Base-by-base conservation (phyloP, 2,888 invertebrate species). In the Oscheius sp. region DNA sequence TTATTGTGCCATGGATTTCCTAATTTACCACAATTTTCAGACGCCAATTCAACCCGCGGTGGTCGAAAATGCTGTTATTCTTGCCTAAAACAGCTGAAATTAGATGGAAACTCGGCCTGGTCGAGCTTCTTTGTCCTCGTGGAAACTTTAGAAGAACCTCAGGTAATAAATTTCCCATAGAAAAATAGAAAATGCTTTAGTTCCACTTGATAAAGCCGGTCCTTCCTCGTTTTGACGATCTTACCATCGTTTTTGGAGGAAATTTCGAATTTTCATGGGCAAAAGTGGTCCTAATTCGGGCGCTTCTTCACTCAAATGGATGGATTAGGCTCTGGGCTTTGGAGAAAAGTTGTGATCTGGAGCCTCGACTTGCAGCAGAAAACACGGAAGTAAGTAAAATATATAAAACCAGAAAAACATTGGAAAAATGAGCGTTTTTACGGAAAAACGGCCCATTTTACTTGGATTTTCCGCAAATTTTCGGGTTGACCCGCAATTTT, bases 321-420 rank as follows among this genome's bases (percentile, higher is more conserved):
- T 84, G 84, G 84, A 80, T 84, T 55, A 80, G 84, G 9, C 52
- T 71, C 2, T 84, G 84, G 84, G 78, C 79, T 0, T 63, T 83
- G 56, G 79, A 83, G 69, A 80, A 76, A 18, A 29, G 74, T 16
- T 61, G 77, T 3, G 69, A 74, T 0, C 68, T 79, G 23, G 74
- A 77, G 18, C 23, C 46, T 1, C 21, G 25, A 1, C 27, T 76
- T 25, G 43, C 81, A 18, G 46, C 21, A 18, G 18, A 9, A 9
- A 53, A 35, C 9, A 35, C 35, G 9, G 35, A 35, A 9, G 35
- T 35, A 6, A 9, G 35, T 35, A 23, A 21, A 25, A 64, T 27
- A 27, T 6, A 18, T 25, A 41, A 23, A 2, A n/a, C 13, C 12
- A 2, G 7, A 2, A 35, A 35, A n/a, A n/a, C n/a, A 35, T 35